phyloP scores from a whole-genome alignment of 2,797 vertebrate genomes.

The Chaunax sp. region DNA sequence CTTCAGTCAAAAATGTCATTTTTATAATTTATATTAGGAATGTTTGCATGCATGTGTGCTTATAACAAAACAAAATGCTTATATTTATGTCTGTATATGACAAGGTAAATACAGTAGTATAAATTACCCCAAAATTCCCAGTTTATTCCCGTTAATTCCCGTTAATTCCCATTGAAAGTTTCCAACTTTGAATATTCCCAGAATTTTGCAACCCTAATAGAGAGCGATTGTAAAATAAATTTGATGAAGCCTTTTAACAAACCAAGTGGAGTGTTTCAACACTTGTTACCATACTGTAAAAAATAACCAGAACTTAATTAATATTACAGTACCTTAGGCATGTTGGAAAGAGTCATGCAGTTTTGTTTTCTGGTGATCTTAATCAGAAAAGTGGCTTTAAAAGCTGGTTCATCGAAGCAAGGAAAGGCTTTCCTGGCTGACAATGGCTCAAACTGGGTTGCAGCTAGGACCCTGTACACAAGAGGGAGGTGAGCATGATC shows the following conservation, averaged over 20 bases:
- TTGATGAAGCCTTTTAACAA: background rate
- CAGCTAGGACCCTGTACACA: conserved; percentile 88
- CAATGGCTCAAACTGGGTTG: conserved; percentile 96
- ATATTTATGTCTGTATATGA: too few relatives aligned
- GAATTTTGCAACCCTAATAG: too few relatives aligned
- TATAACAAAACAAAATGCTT: too few relatives aligned
- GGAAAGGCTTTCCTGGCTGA: conserved; percentile 94
- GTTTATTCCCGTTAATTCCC: too few relatives aligned
- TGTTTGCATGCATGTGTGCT: too few relatives aligned
- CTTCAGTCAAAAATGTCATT: too few relatives aligned
- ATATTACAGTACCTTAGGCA: conserved; percentile 88
- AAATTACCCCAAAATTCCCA: too few relatives aligned
- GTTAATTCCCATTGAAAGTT: too few relatives aligned
- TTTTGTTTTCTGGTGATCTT: conserved; percentile 87
- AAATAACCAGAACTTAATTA: background rate
- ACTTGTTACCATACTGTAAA: background rate
- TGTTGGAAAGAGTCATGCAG: conserved; percentile 92
- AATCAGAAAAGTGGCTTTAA: conserved; percentile 93
- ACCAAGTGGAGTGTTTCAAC: background rate
- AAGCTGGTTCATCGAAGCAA: conserved; percentile 96
- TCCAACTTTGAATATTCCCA: too few relatives aligned
- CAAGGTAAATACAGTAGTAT: too few relatives aligned
- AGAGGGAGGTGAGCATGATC: conserved; percentile 1
- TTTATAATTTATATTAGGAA: too few relatives aligned
- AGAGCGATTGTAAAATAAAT: too few relatives aligned